Percentiles rank a stretch among this genome's conserved stretches.
Conservation (phyloP, 1,140 invertebrate genomes). For the Drusus annulatus region DNA sequence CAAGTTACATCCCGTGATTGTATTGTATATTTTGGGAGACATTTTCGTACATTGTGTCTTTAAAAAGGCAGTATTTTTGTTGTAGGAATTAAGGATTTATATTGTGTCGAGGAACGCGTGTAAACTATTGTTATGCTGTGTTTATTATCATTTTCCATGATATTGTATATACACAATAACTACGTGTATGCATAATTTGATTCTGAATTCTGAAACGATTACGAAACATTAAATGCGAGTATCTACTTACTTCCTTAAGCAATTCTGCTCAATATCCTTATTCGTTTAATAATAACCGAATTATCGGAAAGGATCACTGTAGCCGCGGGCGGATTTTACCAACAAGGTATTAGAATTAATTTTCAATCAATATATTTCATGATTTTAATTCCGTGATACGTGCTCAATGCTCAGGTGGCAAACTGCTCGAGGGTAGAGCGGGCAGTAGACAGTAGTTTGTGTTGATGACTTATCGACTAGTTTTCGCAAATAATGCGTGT, state of each 20-base stretch:
- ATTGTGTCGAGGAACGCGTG: no score
- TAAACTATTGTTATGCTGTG: no score
- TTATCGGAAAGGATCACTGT: background rate
- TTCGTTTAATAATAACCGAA: background rate
- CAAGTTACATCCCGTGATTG: no score
- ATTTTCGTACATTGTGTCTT: no score
- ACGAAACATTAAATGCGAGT: no score
- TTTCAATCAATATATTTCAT: conserved; percentile 9
- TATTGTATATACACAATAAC: no score
- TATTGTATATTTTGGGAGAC: no score
- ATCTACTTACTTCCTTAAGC: background rate
- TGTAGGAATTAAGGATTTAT: no score
- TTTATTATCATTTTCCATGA: no score
- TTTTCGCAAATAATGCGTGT: conserved; percentile 9
- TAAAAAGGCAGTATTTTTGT: no score
- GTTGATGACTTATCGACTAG: conserved; percentile 11
- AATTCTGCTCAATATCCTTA: background rate
- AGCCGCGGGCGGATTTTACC: background rate
- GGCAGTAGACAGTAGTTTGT: background rate
- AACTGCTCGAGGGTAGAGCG: conserved; percentile 5
- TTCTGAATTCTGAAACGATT: no score
- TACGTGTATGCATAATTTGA: no score
- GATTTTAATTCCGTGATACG: conserved; percentile 33
- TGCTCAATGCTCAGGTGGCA: conserved; percentile 3
- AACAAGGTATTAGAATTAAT: conserved; percentile 20